phyloP scores from a whole-genome alignment of 1,140 invertebrate genomes.

The Pseudomyrmex pallidus region DNA sequence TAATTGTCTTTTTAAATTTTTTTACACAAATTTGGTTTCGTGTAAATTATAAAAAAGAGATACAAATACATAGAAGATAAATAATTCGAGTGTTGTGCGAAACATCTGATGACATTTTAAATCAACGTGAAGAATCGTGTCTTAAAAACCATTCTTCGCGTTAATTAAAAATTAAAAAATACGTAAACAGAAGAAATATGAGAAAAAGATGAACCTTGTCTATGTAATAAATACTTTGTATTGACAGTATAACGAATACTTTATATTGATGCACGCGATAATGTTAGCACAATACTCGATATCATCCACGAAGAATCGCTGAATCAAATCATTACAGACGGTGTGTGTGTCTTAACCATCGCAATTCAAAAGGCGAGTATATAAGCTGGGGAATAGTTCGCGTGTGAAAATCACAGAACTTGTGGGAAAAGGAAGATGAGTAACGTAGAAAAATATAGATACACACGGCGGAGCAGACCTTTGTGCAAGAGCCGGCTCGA shows the following conservation, averaged over 20 bases:
- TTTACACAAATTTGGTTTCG: background rate
- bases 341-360: background rate
- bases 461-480: background rate
- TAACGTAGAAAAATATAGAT: slow-evolving; percentile 32
- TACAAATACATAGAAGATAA: background rate
- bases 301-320: background rate
- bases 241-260: no score
- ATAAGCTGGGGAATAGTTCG: background rate
- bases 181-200: no score
- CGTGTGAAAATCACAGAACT: slow-evolving; percentile 4
- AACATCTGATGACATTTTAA: no score
- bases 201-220: no score
- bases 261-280: no score
- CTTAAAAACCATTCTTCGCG: no score
- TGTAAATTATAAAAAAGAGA: background rate
- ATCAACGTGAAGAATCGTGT: no score
- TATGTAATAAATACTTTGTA: no score
- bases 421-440: slow-evolving; percentile 10
- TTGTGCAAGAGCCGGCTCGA: slow-evolving; percentile 2
- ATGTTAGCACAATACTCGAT: background rate
- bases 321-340: slow-evolving; percentile 3
- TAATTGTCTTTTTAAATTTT: background rate
- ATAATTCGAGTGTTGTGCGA: background rate
- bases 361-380: background rate
- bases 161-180: no score